phyloP scores from a whole-genome alignment of 1,140 invertebrate species.

The Leptinotarsa lineolata region DNA sequence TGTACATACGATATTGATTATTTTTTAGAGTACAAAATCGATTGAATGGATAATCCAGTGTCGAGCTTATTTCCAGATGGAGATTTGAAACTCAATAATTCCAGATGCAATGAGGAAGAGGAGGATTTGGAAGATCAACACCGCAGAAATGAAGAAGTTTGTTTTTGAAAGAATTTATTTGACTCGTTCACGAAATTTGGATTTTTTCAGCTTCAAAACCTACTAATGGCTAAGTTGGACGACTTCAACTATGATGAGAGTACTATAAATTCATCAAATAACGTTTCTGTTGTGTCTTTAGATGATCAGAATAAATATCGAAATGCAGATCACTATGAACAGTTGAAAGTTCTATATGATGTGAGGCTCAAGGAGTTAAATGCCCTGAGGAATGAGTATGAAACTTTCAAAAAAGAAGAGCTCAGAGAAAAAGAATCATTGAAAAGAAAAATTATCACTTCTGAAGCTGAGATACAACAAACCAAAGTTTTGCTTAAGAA shows the following conservation, averaged over 20 bases:
- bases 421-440: constrained; percentile 45
- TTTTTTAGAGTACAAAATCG: too few species aligned
- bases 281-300: constrained; percentile 44
- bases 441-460: constrained; percentile 42
- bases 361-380: constrained; percentile 51
- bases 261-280: constrained; percentile 52
- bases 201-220: constrained; percentile 48
- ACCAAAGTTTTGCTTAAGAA: constrained; percentile 43
- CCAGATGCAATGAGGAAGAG: constrained; percentile 51
- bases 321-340: constrained; percentile 47
- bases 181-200: neutral
- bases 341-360: constrained; percentile 54
- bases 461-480: constrained; percentile 46
- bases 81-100: constrained; percentile 45
- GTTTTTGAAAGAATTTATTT: neutral
- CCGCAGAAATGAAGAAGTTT: constrained; percentile 49
- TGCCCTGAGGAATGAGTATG: constrained; percentile 46
- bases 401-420: constrained; percentile 40
- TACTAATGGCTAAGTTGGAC: constrained; percentile 47
- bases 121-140: constrained; percentile 52
- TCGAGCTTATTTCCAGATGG: constrained; percentile 45
- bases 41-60: constrained; percentile 41
- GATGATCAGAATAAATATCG: constrained; percentile 44
- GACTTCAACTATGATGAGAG: constrained; percentile 54
- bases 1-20: too few species aligned